Evolutionary conservation across 2,797 vertebrate species (phyloP), one percentile per base, ranked within the genome.

Genomic region (Malacoctenus gilli): DNA sequence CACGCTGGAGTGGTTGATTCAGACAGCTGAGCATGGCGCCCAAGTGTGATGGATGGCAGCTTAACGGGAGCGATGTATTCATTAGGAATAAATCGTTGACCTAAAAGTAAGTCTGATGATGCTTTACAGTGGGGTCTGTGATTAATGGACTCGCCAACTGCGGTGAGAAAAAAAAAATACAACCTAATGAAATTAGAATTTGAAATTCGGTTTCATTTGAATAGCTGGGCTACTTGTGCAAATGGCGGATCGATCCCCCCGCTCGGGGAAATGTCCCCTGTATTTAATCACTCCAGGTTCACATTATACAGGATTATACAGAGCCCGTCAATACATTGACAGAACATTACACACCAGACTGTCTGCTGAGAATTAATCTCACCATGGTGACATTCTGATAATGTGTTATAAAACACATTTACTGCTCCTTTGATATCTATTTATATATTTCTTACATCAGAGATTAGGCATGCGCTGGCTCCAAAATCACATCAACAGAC

Each of bases 121-220:
- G 64, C 41, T 72, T 77, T 69, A 59, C 48, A 21, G 46, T 39
- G 55, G 30, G 3, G n/a, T 48, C 44, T 49, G 48, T 86, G 86
- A 90, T 86, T 85, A 84, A 89, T 89, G 77, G 82, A 82, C 81
- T 71, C 55, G 39, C 73, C 66, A 71, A 63, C 48, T 53, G 19
- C 32, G 60, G 55, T 72, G 40, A 55, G 54, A 72, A 78, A 79
- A 61, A n/a, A n/a, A n/a, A n/a, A n/a, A n/a, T n/a, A n/a, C n/a
- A n/a, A 50, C n/a, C 52, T 81, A 83, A 89, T 86, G 73, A 88
- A 79, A 89, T 89, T 86, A 75, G 64, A 89, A 87, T 88, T 87
- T 87, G 43, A 86, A 73, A 88, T 87, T 59, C 41, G n/a, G 36
- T 68, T 63, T 68, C 23, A 82, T 87, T 87, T 79, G 68, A 88